Base-by-base conservation (phyloP, 2,113 vertebrate genomes). In the Dermatemys mawii region DNA sequence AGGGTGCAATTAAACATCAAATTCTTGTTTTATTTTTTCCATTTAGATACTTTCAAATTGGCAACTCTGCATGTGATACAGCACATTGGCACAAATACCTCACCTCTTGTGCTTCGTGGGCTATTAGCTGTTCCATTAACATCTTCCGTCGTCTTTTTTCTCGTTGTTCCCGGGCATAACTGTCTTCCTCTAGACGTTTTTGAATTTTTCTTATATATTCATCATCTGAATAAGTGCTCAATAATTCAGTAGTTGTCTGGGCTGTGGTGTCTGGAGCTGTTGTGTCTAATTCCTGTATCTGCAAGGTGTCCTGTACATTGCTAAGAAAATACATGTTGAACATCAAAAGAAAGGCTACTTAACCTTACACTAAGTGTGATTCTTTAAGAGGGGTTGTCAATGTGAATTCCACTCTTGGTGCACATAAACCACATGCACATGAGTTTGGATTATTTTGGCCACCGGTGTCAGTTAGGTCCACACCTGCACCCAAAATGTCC, bases 151-250 rank as follows among this genome's bases (percentile, higher is more conserved):
- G 95, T 80, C 99, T 98, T 96, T 98, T 99, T 91, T 99, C 98
- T 90, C 98, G 98, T 94, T 99, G 98, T 35, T 99, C 98, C 11
- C 98, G 97, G 19, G 98, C 97, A 3, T 95, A 54, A 0, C 51
- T 95, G 83, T 99, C 98, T 95, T 99, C 99, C 91, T 99, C 97
- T n/a, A 99, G 90, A 76, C 97, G 98, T 95, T 98, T 98, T 80
- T 98, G 98, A 95, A 99, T 99, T 96, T 98, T 99, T 84, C 97
- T 98, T 87, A 99, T 97, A 91, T 99, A 99, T 6, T 99, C 98
- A 79, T 97, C 98, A 95, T 98, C 99, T 73, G 98, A 98, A 67
- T 98, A 98, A 73, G 98, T 89, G 73, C 87, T 97, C 96, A 99
- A 80, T 35, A 98, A 87, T 5, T 97, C 96, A 3, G 91, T 35